Percentiles rank a stretch among this genome's conserved stretches.
These are phyloP conservation scores for Bovichtus diacanthus DNA, from an alignment of 2,797 vertebrate genomes.

Conservation along the genomic window DNA sequence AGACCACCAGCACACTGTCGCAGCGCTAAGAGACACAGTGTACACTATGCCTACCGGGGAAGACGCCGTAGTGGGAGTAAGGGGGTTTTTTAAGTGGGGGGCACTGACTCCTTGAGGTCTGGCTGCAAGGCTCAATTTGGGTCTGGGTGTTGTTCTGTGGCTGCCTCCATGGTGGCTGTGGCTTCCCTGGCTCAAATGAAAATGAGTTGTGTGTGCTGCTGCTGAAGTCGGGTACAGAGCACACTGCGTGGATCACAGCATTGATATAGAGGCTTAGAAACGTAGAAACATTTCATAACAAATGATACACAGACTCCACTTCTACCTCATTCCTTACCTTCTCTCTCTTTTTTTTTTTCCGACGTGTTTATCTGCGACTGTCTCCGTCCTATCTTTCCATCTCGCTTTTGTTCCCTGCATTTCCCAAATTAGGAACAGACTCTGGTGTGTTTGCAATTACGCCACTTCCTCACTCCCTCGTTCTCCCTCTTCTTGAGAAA, in stretches of 20 bases:
- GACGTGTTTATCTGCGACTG: constrained; percentile 75
- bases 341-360: constrained; percentile 4
- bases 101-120: constrained; percentile 57
- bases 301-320: constrained; percentile 45
- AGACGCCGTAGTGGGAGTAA: constrained; percentile 32
- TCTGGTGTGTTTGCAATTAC: constrained; percentile 82
- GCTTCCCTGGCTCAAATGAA: constrained; percentile 43
- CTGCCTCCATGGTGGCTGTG: constrained; percentile 54
- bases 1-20: constrained; percentile 12
- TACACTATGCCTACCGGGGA: constrained; percentile 33
- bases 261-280: constrained; percentile 31
- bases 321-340: constrained; percentile 34
- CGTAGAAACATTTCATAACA: constrained; percentile 49
- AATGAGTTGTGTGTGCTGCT: constrained; percentile 43
- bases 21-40: constrained; percentile 16
- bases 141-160: constrained; percentile 61
- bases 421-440: constrained; percentile 84
- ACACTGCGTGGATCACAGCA: constrained; percentile 12
- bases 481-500: constrained; percentile 53
- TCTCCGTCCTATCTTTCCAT: constrained; percentile 83
- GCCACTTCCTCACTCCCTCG: constrained; percentile 78
- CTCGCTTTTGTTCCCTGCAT: constrained; percentile 70
- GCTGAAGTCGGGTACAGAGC: constrained; percentile 43
- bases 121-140: constrained; percentile 46
- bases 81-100: background rate